Base-by-base conservation (phyloP, 1,140 invertebrate species). In the Cryptotermes secundus region DNA sequence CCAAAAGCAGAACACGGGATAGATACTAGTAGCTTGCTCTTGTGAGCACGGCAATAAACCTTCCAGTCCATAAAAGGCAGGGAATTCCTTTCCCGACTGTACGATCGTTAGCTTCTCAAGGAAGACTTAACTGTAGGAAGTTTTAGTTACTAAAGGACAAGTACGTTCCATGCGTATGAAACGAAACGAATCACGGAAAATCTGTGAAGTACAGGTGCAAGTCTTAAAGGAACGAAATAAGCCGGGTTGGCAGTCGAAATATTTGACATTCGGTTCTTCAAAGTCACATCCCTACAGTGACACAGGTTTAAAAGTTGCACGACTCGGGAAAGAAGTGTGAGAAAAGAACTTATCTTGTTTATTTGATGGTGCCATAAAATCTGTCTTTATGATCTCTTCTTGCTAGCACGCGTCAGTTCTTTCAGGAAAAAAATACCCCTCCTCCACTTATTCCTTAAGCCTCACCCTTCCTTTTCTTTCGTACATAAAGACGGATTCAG, bases 311-410 rank as follows among this genome's bases (percentile, higher is more conserved):
- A 31, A 72, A 72, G 59, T 31, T 31, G 59, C n/a, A 31, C 59
- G 31, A 4, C 59, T 72, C 4, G 59, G 59, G 31, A 72, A 16
- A 31, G 59, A 72, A 72, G 59, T 72, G 87, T 88, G 88, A 88
- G 88, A 90, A 89, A 87, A 90, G 90, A 89, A 90, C 89, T 90
- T 89, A 90, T 90, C 90, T 90, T 90, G 90, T 91, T 91, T 90
- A 91, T 91, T 90, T 91, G 90, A 91, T 91, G 90, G 89, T 88
- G 87, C 88, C 90, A 89, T 91, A 91, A 91, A 91, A 91, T 89
- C 88, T 89, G 89, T 91, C 89, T 90, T 91, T 90, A 91, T 89
- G 89, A 90, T 59, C 80, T 72, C 59, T 72, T 72, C 59, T 72
- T n/a, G n/a, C 59, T 31, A 72, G 59, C 59, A 72, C 59, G 59